phyloP scores from a whole-genome alignment of 2,888 invertebrate species.

The Drosophila yooni region DNA sequence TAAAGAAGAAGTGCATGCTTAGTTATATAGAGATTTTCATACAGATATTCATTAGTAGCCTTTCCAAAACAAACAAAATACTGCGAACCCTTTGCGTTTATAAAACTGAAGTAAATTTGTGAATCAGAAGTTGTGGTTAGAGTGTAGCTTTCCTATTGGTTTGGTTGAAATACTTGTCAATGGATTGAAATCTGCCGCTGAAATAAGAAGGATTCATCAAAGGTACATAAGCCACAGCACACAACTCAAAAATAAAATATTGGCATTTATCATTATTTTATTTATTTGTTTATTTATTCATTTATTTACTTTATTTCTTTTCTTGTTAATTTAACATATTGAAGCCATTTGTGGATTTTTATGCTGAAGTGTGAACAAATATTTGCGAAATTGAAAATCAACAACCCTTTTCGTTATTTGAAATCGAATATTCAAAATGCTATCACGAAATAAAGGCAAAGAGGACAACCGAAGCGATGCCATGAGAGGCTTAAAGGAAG shows the following conservation, averaged over 20 bases:
- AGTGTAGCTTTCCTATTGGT: neutral
- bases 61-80: no score
- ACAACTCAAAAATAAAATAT: neutral
- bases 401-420: slow-evolving; percentile 22
- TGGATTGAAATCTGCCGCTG: neutral
- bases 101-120: neutral
- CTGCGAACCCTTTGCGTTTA: neutral
- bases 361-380: slow-evolving; percentile 11
- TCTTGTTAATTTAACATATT: neutral
- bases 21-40: neutral
- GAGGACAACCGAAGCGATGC: neutral
- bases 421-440: slow-evolving; percentile 23
- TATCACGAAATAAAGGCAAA: neutral
- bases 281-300: neutral
- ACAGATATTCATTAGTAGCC: neutral
- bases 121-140: neutral
- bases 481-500: slow-evolving; percentile 11
- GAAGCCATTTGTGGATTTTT: neutral
- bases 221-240: neutral
- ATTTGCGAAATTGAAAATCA: neutral
- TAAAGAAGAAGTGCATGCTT: neutral
- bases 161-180: neutral
- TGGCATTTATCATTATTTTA: neutral
- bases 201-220: neutral
- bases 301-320: neutral